Percentiles rank a stretch among this genome's conserved stretches.
These are phyloP conservation scores for Corella eumyota DNA, from an alignment of 23 tunicate species.

Conservation along the genomic window DNA sequence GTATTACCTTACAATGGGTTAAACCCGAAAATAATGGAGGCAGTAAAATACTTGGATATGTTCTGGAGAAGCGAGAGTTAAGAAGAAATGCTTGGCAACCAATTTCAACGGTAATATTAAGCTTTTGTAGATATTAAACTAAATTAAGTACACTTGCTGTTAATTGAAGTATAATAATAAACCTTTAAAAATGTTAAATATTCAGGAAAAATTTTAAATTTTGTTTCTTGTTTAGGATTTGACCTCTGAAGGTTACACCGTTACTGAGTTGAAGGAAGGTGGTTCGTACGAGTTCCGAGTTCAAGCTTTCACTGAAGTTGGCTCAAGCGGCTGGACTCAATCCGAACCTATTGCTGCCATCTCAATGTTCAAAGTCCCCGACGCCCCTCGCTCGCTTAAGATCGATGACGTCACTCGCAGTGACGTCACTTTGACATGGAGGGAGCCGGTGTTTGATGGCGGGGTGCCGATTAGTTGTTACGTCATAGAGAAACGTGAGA, in stretches of 20 bases:
- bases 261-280: constrained; percentile 68
- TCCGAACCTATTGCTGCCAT: constrained; percentile 77
- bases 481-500: constrained; percentile 67
- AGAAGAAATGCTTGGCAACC: constrained; percentile 77
- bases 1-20: constrained; percentile 86
- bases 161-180: not conserved
- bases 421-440: constrained; percentile 67
- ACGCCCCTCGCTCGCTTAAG: constrained; percentile 37
- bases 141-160: not conserved
- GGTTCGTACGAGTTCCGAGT: constrained; percentile 79
- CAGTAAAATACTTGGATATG: constrained; percentile 53
- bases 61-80: constrained; percentile 69
- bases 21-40: constrained; percentile 80
- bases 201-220: not conserved
- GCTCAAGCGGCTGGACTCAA: constrained; percentile 76
- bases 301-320: constrained; percentile 54
- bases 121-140: not conserved
- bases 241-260: constrained; percentile 22
- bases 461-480: constrained; percentile 59
- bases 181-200: not conserved
- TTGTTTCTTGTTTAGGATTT: constrained; percentile 22
- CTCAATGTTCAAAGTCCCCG: constrained; percentile 85
- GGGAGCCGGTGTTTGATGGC: constrained; percentile 89
- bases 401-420: constrained; percentile 29
- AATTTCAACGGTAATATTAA: constrained; percentile 47